Base-by-base conservation (phyloP, 2,888 invertebrate genomes). In the Sipunculus nudus region DNA sequence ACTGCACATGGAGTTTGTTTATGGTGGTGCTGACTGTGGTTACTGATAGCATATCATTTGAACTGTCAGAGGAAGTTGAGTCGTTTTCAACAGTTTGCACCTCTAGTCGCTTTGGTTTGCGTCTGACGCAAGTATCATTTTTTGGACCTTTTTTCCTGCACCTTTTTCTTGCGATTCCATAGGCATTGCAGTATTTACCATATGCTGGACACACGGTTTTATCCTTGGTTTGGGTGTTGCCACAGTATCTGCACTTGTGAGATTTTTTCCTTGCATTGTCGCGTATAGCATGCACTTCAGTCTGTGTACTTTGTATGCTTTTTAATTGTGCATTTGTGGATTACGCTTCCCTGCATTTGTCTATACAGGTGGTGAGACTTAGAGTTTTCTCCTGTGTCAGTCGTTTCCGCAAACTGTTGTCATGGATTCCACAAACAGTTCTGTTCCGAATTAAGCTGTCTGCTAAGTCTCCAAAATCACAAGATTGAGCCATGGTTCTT, bases 191-290 rank as follows among this genome's bases (percentile, higher is more conserved):
- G 6, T 10, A 26, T 26, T 47, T 47, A 5, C 28, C 47, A 47
- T 25, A 47, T 25, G 47, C 28, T 13, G 47, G 6, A 26, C 47
- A 47, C 28, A 13, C 28, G 21, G 10, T 26, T 19, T 26, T 47
- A 10, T 19, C 10, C 28, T 28, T 13, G 10, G 8, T 28, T 10
- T 47, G 47, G 10, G 21, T 47, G 6, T 10, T 8, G 10, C 28
- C 47, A 47, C 47, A 21, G 10, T 47, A 47, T 21, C 28, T 47
- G 6, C 28, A 47, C 13, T 47, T n/a, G n/a, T n/a, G n/a, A n/a
- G n/a, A n/a, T n/a, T n/a, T n/a, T n/a, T n/a, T n/a, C n/a, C n/a
- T n/a, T n/a, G n/a, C n/a, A n/a, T n/a, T n/a, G n/a, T n/a, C n/a
- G n/a, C n/a, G n/a, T n/a, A n/a, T n/a, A n/a, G n/a, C n/a, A n/a